These are phyloP conservation scores for Pharmacophagus antenor DNA, from an alignment of 2,888 invertebrate genomes.

Conservation along the genomic window DNA sequence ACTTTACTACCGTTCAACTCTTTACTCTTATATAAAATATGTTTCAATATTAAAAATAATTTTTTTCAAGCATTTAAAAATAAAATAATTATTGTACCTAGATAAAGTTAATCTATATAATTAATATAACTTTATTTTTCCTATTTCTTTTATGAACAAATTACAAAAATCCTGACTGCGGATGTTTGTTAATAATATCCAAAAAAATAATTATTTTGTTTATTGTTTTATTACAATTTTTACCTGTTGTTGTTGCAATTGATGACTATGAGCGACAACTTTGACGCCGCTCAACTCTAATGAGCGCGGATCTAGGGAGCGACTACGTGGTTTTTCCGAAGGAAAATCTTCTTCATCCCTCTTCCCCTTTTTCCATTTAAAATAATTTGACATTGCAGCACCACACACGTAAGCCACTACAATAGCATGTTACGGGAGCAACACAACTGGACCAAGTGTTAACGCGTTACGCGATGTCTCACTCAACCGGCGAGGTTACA, in stretches of 20 bases:
- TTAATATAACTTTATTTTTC: too few relatives aligned
- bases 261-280: constrained; percentile 76
- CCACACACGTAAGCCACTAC: constrained; percentile 39
- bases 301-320: constrained; percentile 86
- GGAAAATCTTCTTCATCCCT: constrained; percentile 79
- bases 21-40: too few relatives aligned
- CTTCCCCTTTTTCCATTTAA: constrained; percentile 85
- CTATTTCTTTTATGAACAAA: too few relatives aligned
- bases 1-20: too few relatives aligned
- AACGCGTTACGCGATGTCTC: constrained; percentile 43
- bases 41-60: too few relatives aligned
- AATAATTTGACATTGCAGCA: constrained; percentile 83
- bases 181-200: too few relatives aligned
- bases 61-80: too few relatives aligned
- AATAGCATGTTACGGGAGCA: constrained; percentile 29
- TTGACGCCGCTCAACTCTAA: constrained; percentile 85
- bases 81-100: too few relatives aligned
- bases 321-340: constrained; percentile 84
- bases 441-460: constrained; percentile 32
- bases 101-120: too few relatives aligned
- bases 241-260: constrained; percentile 49
- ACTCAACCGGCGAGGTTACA: constrained; percentile 48
- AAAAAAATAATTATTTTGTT: too few relatives aligned
- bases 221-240: background rate
- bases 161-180: too few relatives aligned